Conservation (phyloP, 2,888 invertebrate species). For the Synergus gifuensis region DNA sequence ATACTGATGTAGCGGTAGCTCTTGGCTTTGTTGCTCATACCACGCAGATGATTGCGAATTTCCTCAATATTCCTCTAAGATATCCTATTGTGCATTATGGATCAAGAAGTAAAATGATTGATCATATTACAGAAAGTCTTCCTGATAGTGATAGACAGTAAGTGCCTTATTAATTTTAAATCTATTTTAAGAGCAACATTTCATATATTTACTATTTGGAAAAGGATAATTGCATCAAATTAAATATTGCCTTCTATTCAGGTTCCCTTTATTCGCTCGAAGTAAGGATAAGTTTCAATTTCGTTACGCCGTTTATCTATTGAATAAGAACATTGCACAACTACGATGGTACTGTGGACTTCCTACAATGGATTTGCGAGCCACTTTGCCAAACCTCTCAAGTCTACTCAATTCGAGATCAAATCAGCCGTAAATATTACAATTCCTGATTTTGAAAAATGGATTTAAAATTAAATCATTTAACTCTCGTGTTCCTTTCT, state of each 20-base stretch:
- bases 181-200: neutral
- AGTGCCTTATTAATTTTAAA: slow-evolving; percentile 65
- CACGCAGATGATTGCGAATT: slow-evolving; percentile 88
- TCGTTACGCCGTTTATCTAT: slow-evolving; percentile 92
- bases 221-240: slow-evolving; percentile 26
- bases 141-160: slow-evolving; percentile 84
- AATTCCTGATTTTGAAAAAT: neutral
- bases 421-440: slow-evolving; percentile 66
- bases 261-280: slow-evolving; percentile 90
- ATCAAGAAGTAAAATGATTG: slow-evolving; percentile 89
- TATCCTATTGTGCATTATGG: slow-evolving; percentile 91
- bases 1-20: slow-evolving; percentile 88
- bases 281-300: slow-evolving; percentile 89
- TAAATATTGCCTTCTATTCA: slow-evolving; percentile 73
- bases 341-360: slow-evolving; percentile 88
- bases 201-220: slow-evolving; percentile 24
- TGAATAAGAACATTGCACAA: slow-evolving; percentile 97
- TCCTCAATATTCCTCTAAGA: slow-evolving; percentile 91
- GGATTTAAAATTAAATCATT: slow-evolving; percentile 4
- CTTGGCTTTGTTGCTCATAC: slow-evolving; percentile 93
- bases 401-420: slow-evolving; percentile 79
- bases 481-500: slow-evolving; percentile 43
- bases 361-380: slow-evolving; percentile 86
- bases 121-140: slow-evolving; percentile 85
- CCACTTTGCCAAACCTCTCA: slow-evolving; percentile 87